Percentiles rank a stretch among this genome's conserved stretches.
phyloP scores from a whole-genome alignment of 2,797 vertebrate genomes.

The Lacerta bilineata region DNA sequence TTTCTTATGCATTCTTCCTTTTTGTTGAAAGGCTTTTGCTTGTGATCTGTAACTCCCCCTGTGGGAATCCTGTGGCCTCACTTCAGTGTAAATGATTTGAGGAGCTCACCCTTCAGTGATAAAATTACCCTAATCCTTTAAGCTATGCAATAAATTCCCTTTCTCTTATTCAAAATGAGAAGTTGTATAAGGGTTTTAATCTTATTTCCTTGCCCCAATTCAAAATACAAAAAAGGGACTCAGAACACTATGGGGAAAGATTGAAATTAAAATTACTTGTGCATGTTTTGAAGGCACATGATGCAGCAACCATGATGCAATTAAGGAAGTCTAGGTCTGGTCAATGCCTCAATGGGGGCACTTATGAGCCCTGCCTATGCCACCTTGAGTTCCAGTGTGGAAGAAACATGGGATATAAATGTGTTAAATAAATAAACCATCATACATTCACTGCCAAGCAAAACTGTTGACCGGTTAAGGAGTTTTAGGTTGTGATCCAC shows the following conservation, averaged over 20 bases:
- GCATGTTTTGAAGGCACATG: neutral
- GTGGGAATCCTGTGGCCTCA: neutral
- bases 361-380: neutral
- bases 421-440: neutral
- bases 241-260: neutral
- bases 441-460: neutral
- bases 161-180: neutral
- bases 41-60: neutral
- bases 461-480: neutral
- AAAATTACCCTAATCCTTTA: neutral
- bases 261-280: neutral
- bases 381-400: neutral
- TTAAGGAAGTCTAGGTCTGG: neutral
- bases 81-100: neutral
- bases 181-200: neutral
- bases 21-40: neutral
- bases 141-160: neutral
- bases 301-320: neutral
- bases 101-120: neutral
- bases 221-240: neutral
- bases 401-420: neutral
- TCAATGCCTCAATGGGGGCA: neutral
- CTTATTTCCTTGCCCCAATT: neutral
- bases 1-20: neutral
- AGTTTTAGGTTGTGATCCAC: slow-evolving; percentile 18